A percentile compares a stretch with the other conserved stretches of the same genome.
These are phyloP conservation scores for Atractosteus spatula DNA, from an alignment of 2,113 vertebrate species.

Conservation along the genomic window DNA sequence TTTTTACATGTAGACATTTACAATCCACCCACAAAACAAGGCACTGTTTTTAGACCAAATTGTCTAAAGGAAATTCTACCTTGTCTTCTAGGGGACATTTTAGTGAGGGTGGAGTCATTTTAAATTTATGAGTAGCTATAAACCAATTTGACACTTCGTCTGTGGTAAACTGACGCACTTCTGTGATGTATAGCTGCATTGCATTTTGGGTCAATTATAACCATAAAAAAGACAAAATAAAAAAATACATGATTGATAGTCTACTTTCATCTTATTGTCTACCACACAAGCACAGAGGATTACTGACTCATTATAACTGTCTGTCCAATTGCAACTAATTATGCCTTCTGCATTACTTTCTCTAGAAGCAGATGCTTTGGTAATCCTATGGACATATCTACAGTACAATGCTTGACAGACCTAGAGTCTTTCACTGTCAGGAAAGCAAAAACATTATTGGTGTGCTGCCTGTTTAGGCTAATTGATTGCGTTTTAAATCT, in stretches of 20 bases:
- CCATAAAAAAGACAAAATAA: conserved; percentile 40
- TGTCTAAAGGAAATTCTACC: conserved; percentile 43
- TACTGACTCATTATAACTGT: conserved; percentile 53
- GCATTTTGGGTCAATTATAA: conserved; percentile 40
- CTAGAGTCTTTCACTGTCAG: conserved; percentile 50
- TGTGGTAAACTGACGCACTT: conserved; percentile 50
- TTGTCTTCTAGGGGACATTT: conserved; percentile 39
- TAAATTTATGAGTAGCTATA: conserved; percentile 42
- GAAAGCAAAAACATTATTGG: conserved; percentile 28
- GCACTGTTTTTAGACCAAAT: conserved; percentile 35
- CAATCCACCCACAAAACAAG: conserved; percentile 35
- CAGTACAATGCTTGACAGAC: conserved; percentile 37
- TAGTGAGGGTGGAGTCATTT: conserved; percentile 38
- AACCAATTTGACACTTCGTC: conserved; percentile 54
- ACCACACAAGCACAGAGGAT: conserved; percentile 54
- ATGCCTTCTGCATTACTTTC: conserved; percentile 56
- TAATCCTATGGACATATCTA: conserved; percentile 51
- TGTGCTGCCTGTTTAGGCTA: no score
- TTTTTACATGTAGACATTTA: conserved; percentile 33
- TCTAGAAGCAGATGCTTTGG: conserved; percentile 50
- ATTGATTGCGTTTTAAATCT: no score
- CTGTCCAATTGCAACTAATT: conserved; percentile 59
- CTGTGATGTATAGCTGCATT: conserved; percentile 41
- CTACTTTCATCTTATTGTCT: conserved; percentile 63
- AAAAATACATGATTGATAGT: conserved; percentile 58